Evolutionary conservation across 1,140 invertebrate species (phyloP).

Genomic region (Caenorhabditis latens): DNA sequence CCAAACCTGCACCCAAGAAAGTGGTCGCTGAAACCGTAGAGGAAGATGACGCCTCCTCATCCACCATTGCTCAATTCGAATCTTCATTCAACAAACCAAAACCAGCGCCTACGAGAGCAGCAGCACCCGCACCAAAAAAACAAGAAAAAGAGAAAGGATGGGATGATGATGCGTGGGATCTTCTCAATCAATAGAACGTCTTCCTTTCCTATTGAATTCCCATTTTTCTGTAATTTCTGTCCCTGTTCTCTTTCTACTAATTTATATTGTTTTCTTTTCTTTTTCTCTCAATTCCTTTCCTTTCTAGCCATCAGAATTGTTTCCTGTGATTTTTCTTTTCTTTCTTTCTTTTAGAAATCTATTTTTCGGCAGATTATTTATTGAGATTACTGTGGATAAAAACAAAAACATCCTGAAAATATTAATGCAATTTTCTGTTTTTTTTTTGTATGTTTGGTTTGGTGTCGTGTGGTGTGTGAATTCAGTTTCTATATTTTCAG

Average conservation of each 20-base stretch:
- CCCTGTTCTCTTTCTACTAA: conserved; percentile 13
- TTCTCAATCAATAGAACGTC: conserved; percentile 68
- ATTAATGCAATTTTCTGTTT: no score
- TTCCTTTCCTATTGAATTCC: neutral
- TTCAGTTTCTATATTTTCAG: conserved; percentile 24
- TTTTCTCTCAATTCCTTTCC: conserved; percentile 27
- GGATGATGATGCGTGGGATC: conserved; percentile 73
- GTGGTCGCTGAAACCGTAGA: conserved; percentile 4
- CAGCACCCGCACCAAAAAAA: conserved; percentile 52
- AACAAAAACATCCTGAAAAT: neutral
- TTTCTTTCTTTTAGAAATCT: neutral
- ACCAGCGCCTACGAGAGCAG: conserved; percentile 20
- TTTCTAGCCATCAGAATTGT: conserved; percentile 52
- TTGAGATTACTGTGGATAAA: neutral
- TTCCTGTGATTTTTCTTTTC: conserved; percentile 39
- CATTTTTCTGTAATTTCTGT: conserved; percentile 26
- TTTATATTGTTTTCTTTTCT: neutral
- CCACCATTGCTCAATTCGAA: conserved; percentile 59
- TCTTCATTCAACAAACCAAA: conserved; percentile 59
- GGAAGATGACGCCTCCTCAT: neutral
- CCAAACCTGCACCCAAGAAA: conserved; percentile 29
- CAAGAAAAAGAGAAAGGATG: conserved; percentile 66
- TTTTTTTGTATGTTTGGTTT: neutral
- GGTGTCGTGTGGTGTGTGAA: neutral
- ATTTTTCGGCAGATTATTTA: neutral